Percentiles rank a stretch among this genome's conserved stretches.
phyloP scores from a whole-genome alignment of 2,888 invertebrate genomes.

The Dione vanillae region DNA sequence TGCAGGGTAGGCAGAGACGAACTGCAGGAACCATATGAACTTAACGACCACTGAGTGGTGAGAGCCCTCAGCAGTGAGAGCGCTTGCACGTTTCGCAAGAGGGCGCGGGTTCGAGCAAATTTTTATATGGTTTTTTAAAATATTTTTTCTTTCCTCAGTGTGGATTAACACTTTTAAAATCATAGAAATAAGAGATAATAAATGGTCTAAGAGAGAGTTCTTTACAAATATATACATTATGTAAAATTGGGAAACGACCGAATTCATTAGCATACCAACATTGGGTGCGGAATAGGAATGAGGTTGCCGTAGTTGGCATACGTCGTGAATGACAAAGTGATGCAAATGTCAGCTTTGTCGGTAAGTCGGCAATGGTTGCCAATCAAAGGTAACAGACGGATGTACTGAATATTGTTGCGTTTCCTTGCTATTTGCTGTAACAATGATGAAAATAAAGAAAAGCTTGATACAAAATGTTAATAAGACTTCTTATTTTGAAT shows the following conservation, averaged over 20 bases:
- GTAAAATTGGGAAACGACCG: conserved; percentile 70
- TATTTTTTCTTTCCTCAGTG: too few relatives aligned
- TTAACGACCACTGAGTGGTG: too few relatives aligned
- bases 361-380: conserved; percentile 60
- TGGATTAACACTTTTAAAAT: too few relatives aligned
- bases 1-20: too few relatives aligned
- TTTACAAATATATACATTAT: conserved; percentile 42
- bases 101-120: too few relatives aligned
- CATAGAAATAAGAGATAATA: too few relatives aligned
- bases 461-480: neutral
- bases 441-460: conserved; percentile 17
- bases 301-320: conserved; percentile 63
- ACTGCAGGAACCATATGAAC: too few relatives aligned
- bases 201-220: too few relatives aligned
- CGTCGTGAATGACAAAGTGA: conserved; percentile 82
- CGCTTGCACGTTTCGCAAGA: too few relatives aligned
- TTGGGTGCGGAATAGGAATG: conserved; percentile 74
- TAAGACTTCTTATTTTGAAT: too few relatives aligned
- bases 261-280: conserved; percentile 73
- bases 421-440: conserved; percentile 44
- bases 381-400: conserved; percentile 56
- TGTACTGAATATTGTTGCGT: conserved; percentile 47
- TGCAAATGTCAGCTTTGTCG: conserved; percentile 79
- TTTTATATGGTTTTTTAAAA: too few relatives aligned
- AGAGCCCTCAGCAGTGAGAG: too few relatives aligned